Evolutionary conservation across 1,140 invertebrate species (phyloP), one percentile per base, ranked within the genome.

Genomic region (Rhagoletis pomonella): DNA sequence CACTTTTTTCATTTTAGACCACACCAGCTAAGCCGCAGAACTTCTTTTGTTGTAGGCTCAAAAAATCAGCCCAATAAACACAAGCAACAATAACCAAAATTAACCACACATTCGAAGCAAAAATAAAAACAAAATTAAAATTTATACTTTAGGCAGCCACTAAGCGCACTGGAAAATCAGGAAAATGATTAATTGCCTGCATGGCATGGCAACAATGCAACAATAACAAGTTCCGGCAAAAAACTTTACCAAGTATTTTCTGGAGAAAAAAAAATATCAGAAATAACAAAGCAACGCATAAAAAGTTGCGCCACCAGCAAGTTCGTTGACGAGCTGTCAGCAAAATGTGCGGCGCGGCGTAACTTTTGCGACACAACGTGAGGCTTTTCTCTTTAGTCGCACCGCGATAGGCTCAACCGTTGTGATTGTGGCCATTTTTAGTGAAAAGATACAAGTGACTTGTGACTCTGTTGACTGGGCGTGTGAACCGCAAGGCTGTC

Each of bases 131-230:
- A 62, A 62, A 62, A 62, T 29, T 29, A 62, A 62, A 14, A 14
- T 62, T 62, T 2, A 62, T 7, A 29, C 29, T 29, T 29, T 29
- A 62, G 17, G 17, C 60, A 73, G 19, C 29, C 65, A 44, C 44
- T 77, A 17, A 50, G 47, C 4, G 17, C 17, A 17, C 67, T 47
- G 12, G 39, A 73, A 81, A 55, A 44, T 81, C 17, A 7, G 14
- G 73, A 81, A 81, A 81, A 81, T 81, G 73, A 81, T 81, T 81
- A 81, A 81, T 81, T 81, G 73, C 19, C 29, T 10, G 47, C n/a
- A 19, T n/a, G 42, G 3, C 14, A 17, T 17, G 1, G 12, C 44
- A 44, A 73, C 42, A 73, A 17, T 44, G 44, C 42, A 62, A 62
- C 60, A 62, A 62, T 2, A 62, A 62, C 42, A 73, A 17, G 29